phyloP scores from a whole-genome alignment of 2,888 invertebrate species.

The Euproctis similis region DNA sequence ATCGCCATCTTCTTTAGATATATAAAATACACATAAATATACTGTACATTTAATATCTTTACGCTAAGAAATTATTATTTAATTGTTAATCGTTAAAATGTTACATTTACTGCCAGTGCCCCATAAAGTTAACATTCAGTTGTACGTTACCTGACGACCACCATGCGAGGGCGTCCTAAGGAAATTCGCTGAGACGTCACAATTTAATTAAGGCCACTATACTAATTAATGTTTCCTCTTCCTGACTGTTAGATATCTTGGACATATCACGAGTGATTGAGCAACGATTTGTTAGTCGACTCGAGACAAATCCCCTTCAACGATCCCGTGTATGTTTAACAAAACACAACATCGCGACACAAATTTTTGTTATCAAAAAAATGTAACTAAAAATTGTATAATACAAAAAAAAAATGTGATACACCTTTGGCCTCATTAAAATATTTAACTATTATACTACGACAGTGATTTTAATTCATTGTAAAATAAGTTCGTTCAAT shows the following conservation, averaged over 20 bases:
- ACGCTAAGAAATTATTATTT: slow-evolving; percentile 20
- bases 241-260: slow-evolving; percentile 23
- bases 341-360: too few relatives aligned
- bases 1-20: slow-evolving; percentile 25
- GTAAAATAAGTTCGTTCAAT: slow-evolving; percentile 35
- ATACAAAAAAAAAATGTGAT: too few relatives aligned
- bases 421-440: slow-evolving; percentile 20
- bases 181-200: slow-evolving; percentile 69
- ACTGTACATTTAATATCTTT: slow-evolving; percentile 26
- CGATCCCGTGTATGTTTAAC: too few relatives aligned
- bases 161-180: slow-evolving; percentile 34
- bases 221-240: slow-evolving; percentile 51
- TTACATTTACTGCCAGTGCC: slow-evolving; percentile 39
- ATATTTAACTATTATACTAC: slow-evolving; percentile 23
- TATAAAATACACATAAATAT: slow-evolving; percentile 22
- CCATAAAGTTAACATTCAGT: slow-evolving; percentile 37
- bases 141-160: slow-evolving; percentile 49
- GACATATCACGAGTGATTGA: slow-evolving; percentile 39
- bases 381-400: too few relatives aligned
- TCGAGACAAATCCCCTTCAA: slow-evolving; percentile 31
- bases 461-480: slow-evolving; percentile 26
- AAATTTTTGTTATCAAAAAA: not conserved
- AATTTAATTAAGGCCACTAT: slow-evolving; percentile 62
- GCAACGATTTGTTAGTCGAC: slow-evolving; percentile 35
- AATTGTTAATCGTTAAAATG: slow-evolving; percentile 42